These are phyloP conservation scores for Scarus forsteni DNA, from an alignment of 2,797 vertebrate species.

Conservation along the genomic window DNA sequence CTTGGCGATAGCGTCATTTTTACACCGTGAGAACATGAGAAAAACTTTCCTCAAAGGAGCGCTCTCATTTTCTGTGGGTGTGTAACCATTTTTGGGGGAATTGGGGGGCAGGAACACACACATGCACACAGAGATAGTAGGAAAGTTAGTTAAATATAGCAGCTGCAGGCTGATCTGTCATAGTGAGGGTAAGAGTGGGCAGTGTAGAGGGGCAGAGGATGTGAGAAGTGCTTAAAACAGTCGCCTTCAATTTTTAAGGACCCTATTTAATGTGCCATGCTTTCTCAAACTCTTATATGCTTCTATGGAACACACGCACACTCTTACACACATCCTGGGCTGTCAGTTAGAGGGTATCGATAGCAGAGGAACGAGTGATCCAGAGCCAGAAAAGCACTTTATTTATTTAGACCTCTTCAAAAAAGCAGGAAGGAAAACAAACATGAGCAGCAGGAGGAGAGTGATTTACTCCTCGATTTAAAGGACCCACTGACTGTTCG, in stretches of 20 bases:
- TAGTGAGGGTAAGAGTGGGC: constrained; percentile 61
- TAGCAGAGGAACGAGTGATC: constrained; percentile 51
- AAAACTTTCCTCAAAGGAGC: constrained; percentile 82
- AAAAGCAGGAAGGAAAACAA: constrained; percentile 67
- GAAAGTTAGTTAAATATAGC: constrained; percentile 62
- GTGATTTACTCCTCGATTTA: constrained; percentile 16
- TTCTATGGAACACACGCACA: constrained; percentile 9
- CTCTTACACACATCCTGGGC: constrained; percentile 18
- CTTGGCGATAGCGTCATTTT: constrained; percentile 71
- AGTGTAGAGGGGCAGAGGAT: constrained; percentile 44
- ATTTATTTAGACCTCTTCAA: constrained; percentile 67
- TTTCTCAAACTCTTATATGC: constrained; percentile 12
- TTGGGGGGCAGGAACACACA: constrained; percentile 33
- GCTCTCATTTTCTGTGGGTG: constrained; percentile 74
- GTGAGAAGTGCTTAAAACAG: constrained; percentile 63
- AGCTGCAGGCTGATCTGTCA: constrained; percentile 53
- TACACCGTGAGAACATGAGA: constrained; percentile 81
- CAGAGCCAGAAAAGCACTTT: constrained; percentile 51
- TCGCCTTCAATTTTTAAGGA: constrained; percentile 25
- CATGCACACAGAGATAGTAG: constrained; percentile 33
- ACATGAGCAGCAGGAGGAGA: constrained; percentile 29
- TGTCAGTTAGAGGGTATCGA: constrained; percentile 43
- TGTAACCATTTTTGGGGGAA: constrained; percentile 70
- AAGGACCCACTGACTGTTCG: constrained; percentile 34
- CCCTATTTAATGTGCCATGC: constrained; percentile 41